Conservation (phyloP, 1,140 invertebrate genomes). For the Apis cerana region DNA sequence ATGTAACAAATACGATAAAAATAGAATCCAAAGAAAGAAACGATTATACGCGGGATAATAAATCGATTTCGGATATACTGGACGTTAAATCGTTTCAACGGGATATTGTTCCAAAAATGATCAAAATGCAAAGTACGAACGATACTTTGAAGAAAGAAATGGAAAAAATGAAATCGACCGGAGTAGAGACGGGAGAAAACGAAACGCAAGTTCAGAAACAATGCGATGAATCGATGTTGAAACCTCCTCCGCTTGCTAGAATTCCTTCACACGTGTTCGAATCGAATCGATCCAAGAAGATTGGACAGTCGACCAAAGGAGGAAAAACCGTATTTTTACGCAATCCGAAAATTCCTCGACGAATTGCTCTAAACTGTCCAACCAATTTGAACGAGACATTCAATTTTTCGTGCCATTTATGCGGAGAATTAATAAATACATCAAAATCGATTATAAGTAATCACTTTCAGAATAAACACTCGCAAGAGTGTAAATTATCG, state of each 20-base stretch:
- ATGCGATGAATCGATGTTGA: neutral
- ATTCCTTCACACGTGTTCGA: conserved; percentile 45
- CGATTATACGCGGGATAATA: neutral
- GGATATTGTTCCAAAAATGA: neutral
- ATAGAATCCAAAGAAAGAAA: neutral
- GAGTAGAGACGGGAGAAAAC: neutral
- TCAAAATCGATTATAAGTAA: conserved; percentile 63
- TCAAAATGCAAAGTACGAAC: neutral
- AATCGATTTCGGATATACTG: neutral
- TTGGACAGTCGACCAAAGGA: neutral
- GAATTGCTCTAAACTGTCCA: conserved; percentile 71
- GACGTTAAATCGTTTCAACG: neutral
- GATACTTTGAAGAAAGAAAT: neutral
- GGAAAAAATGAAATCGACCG: neutral
- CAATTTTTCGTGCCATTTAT: conserved; percentile 75
- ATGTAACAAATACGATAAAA: no score
- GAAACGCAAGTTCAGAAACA: neutral
- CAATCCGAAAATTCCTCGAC: conserved; percentile 31
- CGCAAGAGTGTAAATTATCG: conserved; percentile 65
- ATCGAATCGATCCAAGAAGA: neutral
- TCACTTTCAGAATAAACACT: conserved; percentile 72
- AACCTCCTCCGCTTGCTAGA: conserved; percentile 52
- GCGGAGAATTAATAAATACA: conserved; percentile 73
- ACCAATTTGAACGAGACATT: conserved; percentile 37
- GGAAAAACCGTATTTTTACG: neutral